Conservation (phyloP, 1,140 invertebrate genomes). For the Trichonephila inaurata region DNA sequence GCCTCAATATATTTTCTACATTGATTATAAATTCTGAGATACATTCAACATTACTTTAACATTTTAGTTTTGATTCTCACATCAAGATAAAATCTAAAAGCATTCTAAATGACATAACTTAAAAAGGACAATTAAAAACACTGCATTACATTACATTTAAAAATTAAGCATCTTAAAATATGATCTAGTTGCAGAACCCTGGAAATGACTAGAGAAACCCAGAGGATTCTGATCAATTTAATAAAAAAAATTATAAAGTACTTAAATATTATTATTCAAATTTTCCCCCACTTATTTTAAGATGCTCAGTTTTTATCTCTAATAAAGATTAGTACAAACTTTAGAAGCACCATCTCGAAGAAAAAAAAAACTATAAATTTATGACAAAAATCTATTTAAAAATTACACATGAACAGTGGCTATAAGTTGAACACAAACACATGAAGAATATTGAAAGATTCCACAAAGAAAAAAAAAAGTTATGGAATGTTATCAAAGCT, state of each 20-base stretch:
- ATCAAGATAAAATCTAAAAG: neutral
- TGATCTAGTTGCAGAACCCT: neutral
- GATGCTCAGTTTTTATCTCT: neutral
- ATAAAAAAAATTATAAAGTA: neutral
- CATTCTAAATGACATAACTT: neutral
- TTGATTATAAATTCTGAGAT: neutral
- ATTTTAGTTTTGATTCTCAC: neutral
- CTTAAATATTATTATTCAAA: neutral
- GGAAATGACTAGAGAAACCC: conserved; percentile 40
- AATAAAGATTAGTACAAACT: conserved; percentile 16
- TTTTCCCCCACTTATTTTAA: neutral
- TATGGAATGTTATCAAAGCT: conserved; percentile 56
- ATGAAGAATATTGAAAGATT: conserved; percentile 34
- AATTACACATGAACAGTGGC: conserved; percentile 14
- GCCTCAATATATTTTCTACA: neutral
- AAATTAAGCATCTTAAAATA: conserved; percentile 28
- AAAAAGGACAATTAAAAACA: neutral
- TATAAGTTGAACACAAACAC: conserved; percentile 35
- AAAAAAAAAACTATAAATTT: neutral
- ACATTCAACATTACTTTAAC: neutral
- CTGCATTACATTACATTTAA: neutral
- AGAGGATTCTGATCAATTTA: neutral
- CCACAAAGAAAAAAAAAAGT: conserved; percentile 42
- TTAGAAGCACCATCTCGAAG: neutral
- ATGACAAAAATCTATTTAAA: conserved; percentile 1